Evolutionary conservation across 2,113 vertebrate species (phyloP).

Genomic region (Plecotus auritus): DNA sequence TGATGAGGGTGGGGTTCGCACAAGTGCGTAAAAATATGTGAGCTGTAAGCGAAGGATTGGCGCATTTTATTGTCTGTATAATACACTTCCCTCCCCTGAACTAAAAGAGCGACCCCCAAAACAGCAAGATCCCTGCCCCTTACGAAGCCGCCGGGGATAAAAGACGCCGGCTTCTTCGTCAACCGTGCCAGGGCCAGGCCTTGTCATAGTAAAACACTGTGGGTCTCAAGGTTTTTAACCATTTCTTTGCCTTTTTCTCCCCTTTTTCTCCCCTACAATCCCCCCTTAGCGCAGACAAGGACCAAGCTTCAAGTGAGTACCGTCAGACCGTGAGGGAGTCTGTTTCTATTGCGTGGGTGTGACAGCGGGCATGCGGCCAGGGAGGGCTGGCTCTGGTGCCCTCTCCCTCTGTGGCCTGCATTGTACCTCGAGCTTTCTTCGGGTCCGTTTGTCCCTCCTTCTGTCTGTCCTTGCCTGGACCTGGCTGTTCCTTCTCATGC

Average conservation of each 20-base stretch:
- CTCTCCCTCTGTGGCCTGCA: fast-evolving
- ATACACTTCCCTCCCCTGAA: fast-evolving
- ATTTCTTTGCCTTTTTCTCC: background rate
- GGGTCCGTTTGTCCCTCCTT: background rate
- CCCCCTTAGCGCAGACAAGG: background rate
- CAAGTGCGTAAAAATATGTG: fast-evolving
- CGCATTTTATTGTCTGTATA: fast-evolving
- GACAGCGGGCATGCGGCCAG: fast-evolving
- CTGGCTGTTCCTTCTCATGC: background rate
- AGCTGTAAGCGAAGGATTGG: fast-evolving
- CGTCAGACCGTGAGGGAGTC: fast-evolving
- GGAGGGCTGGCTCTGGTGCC: fast-evolving
- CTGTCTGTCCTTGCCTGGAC: background rate
- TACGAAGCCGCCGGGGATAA: fast-evolving
- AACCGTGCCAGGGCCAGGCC: fast-evolving
- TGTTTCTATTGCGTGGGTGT: fast-evolving
- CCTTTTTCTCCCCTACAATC: background rate
- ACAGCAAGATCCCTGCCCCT: background rate
- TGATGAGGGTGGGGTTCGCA: fast-evolving
- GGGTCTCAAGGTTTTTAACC: background rate
- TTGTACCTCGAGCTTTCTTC: background rate
- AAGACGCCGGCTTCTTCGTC: fast-evolving
- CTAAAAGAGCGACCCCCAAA: background rate
- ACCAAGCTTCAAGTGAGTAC: constrained; percentile 48
- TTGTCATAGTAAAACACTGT: fast-evolving